Evolutionary conservation across 2,888 invertebrate genomes (phyloP), one percentile per base, ranked within the genome.

Genomic region (Stratiomys singularior): DNA sequence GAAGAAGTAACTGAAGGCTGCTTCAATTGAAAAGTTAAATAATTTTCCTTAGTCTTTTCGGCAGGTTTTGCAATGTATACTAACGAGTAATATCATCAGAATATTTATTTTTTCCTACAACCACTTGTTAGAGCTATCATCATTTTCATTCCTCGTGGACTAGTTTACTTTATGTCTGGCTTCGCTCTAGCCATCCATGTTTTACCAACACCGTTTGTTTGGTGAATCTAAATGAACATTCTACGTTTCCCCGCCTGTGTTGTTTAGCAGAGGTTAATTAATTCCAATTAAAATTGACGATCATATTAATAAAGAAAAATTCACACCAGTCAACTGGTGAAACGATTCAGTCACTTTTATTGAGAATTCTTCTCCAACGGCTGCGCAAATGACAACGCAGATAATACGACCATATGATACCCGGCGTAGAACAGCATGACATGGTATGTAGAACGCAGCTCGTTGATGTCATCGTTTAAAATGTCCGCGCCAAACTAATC

Each of bases 281-380:
- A 74, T 67, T 69, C 76, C 77, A 79, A 79, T 79, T 79, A 79
- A 79, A 76, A 77, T 27, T 52, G 77, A 72, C 79, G 77, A 74
- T 76, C 74, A 77, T 74, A 74, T 74, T 74, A 74, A 74, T 74
- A 56, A 71, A 78, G 71, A 69, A 47, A 76, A 52, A 78, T 76
- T 78, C 64, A 60, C 78, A 78, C 78, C 78, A 76, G 25, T 46
- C 21, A 76, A 47, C 66, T 63, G 52, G n/a, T 47, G 30, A 27
- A 64, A 23, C 64, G 60, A 21, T 18, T 60, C 25, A 64, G 64
- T n/a, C 30, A 64, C n/a, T 5, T 28, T 27, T 28, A 64, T 64
- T 25, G 64, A 64, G 64, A 64, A 64, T 28, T 28, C 15, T 30
- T 11, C 15, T n/a, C 23, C 60, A 60, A 60, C 60, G 52, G 15